phyloP scores from a whole-genome alignment of 2,113 vertebrate genomes.

The Corythornis vintsioides region DNA sequence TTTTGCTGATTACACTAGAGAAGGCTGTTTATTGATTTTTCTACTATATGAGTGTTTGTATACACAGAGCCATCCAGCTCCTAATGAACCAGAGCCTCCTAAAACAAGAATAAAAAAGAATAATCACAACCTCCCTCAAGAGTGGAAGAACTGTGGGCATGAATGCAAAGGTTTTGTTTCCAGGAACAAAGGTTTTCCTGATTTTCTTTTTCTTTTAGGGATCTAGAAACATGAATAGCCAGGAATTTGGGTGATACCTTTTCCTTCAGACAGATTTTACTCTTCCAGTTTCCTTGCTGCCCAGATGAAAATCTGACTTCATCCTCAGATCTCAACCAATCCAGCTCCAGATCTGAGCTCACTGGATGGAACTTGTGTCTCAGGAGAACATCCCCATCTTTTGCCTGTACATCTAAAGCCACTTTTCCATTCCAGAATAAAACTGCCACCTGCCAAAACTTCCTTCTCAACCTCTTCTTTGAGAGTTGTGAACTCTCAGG shows the following conservation, averaged over 20 bases:
- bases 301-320: background rate
- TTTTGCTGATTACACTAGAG: constrained; percentile 8
- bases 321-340: background rate
- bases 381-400: background rate
- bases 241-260: background rate
- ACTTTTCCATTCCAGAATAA: background rate
- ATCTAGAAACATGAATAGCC: background rate
- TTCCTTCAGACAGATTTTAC: background rate
- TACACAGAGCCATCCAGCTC: background rate
- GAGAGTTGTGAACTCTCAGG: background rate
- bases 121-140: background rate
- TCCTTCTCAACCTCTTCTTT: background rate
- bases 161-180: background rate
- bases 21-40: constrained; percentile 29
- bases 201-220: background rate
- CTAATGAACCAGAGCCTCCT: constrained; percentile 15
- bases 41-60: constrained; percentile 3
- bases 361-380: background rate
- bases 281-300: background rate
- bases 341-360: background rate
- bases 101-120: constrained; percentile 1
- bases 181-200: background rate
- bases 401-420: background rate
- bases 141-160: background rate
- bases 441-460: background rate